Evolutionary conservation across 2,797 vertebrate species (phyloP).

Genomic region (Coccyzus lansbergi): DNA sequence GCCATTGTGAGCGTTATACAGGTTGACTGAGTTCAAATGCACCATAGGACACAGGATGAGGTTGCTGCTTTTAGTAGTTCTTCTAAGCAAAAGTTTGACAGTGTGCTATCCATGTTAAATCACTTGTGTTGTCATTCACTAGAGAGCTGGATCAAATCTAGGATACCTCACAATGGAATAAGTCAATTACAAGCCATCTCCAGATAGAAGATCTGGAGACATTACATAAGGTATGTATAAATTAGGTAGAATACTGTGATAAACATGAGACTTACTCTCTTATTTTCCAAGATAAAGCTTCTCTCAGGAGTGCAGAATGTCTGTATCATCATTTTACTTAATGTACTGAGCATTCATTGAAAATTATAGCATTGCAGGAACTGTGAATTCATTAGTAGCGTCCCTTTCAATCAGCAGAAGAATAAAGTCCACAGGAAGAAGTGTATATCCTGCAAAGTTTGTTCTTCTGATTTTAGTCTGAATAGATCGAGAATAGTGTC

Average conservation of each 20-base stretch:
- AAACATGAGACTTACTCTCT: not conserved
- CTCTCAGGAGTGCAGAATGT: accelerated
- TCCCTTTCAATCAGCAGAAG: not conserved
- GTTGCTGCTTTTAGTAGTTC: not conserved
- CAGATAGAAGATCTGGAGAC: not conserved
- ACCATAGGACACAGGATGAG: not conserved
- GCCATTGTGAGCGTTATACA: not conserved
- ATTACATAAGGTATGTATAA: not conserved
- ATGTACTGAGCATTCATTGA: not conserved
- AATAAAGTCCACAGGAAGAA: not conserved
- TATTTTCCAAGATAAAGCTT: not conserved
- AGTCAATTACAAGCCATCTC: not conserved
- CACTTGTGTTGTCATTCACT: not conserved
- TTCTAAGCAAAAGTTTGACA: not conserved
- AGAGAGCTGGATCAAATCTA: not conserved
- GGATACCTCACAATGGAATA: not conserved
- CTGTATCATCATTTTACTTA: not conserved
- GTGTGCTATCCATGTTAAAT: not conserved
- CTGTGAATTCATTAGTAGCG: not conserved
- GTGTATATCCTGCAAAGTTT: not conserved
- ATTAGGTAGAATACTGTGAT: not conserved
- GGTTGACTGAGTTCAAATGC: not conserved
- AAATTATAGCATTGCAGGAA: not conserved
- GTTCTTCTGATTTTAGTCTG: not conserved
- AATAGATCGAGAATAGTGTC: not conserved